Conservation (phyloP, 2,113 vertebrate genomes). For the Pseudopodoces humilis region DNA sequence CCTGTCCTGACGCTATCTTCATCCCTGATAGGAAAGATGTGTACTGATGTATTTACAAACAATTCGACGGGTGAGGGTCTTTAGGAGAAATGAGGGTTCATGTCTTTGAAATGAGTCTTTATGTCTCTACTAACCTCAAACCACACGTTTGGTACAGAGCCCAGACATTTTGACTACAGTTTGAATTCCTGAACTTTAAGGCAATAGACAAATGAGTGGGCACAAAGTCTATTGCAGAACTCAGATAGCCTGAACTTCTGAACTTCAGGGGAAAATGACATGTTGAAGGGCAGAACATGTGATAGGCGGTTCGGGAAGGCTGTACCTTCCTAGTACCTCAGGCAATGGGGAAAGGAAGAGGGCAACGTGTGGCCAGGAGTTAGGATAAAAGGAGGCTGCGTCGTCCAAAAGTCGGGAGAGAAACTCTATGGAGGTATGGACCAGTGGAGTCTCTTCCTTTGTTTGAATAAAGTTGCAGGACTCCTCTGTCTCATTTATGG, state of each 20-base stretch:
- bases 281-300: not conserved
- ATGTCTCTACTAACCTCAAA: not conserved
- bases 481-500: not conserved
- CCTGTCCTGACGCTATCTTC: not conserved
- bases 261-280: not conserved
- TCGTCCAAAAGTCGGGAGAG: accelerated
- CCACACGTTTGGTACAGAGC: not conserved
- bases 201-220: not conserved
- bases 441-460: not conserved
- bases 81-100: not conserved
- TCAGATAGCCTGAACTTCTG: not conserved
- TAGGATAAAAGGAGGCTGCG: not conserved
- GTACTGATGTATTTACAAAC: not conserved
- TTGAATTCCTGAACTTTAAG: not conserved
- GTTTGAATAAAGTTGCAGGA: not conserved
- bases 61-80: too few species aligned
- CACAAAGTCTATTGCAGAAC: not conserved
- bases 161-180: too few species aligned
- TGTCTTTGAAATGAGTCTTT: not conserved
- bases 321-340: not conserved
- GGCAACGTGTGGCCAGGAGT: not conserved
- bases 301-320: not conserved
- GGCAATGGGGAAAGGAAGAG: not conserved
- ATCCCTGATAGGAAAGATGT: too few species aligned
- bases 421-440: accelerated